Evolutionary conservation across 2,113 vertebrate species (phyloP).

Genomic region (Notiomystis cincta): DNA sequence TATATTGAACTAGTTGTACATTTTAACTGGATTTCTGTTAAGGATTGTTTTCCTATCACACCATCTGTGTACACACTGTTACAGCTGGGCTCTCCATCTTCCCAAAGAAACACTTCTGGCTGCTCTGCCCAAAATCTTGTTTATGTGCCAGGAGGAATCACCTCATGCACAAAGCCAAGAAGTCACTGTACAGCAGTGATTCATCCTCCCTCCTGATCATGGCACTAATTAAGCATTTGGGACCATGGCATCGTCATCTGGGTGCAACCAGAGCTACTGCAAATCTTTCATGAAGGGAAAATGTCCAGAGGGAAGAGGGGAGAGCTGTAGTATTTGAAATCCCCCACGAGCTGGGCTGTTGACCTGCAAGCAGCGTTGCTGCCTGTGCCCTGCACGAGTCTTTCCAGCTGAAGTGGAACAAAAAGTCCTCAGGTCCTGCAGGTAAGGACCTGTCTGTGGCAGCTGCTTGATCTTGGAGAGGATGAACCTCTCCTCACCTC

Average conservation of each 20-base stretch:
- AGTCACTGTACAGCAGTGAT: not conserved
- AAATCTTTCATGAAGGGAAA: not conserved
- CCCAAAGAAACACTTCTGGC: not conserved
- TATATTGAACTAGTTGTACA: not conserved
- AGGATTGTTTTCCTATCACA: not conserved
- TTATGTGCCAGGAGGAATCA: not conserved
- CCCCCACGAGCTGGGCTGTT: not conserved
- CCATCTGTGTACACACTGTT: not conserved
- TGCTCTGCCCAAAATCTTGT: not conserved
- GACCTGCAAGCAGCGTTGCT: not conserved
- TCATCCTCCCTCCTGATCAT: not conserved
- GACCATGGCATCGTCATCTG: not conserved
- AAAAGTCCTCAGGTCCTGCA: not conserved
- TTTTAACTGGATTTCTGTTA: not conserved
- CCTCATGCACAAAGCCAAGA: not conserved
- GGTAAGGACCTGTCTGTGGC: not conserved
- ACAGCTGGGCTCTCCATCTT: not conserved
- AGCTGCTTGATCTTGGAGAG: not conserved
- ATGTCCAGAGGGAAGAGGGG: accelerated
- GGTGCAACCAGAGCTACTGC: not conserved
- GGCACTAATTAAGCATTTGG: not conserved
- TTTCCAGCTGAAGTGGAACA: not conserved
- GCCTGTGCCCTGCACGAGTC: not conserved
- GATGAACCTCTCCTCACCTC: not conserved
- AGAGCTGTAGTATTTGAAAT: not conserved